phyloP scores from a whole-genome alignment of 2,113 vertebrate genomes.

The human (Homo sapiens) region DNA sequence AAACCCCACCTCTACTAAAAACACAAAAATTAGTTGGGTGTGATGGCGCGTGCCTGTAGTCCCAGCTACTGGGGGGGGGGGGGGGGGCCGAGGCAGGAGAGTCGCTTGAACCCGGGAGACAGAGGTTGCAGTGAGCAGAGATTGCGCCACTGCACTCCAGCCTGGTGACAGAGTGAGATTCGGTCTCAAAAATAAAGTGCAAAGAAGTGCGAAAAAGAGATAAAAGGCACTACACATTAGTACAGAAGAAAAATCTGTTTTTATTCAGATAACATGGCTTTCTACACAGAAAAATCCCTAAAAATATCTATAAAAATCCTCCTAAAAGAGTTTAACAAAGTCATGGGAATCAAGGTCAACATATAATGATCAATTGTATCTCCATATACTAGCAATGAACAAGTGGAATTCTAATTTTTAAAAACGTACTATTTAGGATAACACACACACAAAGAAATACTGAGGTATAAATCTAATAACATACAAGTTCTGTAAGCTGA shows the following conservation, averaged over 20 bases:
- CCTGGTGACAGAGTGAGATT: too few species aligned
- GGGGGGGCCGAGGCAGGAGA: too few species aligned
- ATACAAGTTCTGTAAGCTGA: background rate
- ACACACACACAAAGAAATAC: background rate
- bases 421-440: background rate
- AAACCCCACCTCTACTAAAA: too few species aligned
- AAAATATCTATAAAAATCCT: background rate
- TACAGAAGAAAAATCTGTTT: background rate
- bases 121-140: too few species aligned
- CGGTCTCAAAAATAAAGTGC: background rate
- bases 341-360: background rate
- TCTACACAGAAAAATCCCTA: background rate
- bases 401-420: background rate
- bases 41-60: too few species aligned
- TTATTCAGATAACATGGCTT: background rate
- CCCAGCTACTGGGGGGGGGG: too few species aligned
- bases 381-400: background rate
- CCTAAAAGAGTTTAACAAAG: background rate
- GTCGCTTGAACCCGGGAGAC: too few species aligned
- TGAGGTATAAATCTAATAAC: background rate
- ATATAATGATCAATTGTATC: background rate
- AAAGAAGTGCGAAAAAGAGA: background rate
- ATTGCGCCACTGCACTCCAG: too few species aligned
- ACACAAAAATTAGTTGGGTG: too few species aligned
- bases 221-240: background rate